Conservation (phyloP, 2,113 vertebrate species). For the Macrotis lagotis region DNA sequence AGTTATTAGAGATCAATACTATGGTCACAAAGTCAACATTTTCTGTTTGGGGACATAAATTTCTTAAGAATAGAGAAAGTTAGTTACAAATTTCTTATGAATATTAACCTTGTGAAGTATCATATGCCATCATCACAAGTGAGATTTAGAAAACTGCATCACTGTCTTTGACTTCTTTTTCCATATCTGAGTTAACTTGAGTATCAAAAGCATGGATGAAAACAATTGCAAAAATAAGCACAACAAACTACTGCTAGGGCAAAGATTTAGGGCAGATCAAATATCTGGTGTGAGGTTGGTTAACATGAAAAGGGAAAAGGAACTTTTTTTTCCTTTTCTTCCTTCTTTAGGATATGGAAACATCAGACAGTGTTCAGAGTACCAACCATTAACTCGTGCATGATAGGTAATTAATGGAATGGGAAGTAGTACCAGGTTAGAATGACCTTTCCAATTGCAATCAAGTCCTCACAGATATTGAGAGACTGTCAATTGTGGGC, state of each 20-base stretch:
- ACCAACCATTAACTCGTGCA: background rate
- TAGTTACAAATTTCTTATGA: background rate
- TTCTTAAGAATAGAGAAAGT: background rate
- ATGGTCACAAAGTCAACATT: background rate
- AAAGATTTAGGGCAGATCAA: background rate
- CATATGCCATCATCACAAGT: background rate
- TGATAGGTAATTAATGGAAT: background rate
- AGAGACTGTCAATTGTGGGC: background rate
- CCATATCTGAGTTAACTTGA: background rate
- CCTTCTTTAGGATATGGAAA: background rate
- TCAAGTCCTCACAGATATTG: background rate
- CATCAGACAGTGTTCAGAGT: too few relatives aligned
- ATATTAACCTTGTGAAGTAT: background rate
- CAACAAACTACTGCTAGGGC: background rate
- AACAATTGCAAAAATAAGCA: background rate
- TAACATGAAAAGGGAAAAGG: background rate
- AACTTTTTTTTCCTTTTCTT: background rate
- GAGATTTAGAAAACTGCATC: background rate
- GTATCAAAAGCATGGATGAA: background rate
- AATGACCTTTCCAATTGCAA: background rate
- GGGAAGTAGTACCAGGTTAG: background rate
- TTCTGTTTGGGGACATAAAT: background rate
- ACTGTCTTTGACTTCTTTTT: background rate
- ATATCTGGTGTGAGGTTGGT: background rate
- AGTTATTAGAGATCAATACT: too few relatives aligned